Evolutionary conservation across 2,797 vertebrate genomes (phyloP).

Genomic region (Peromyscus aztecus): DNA sequence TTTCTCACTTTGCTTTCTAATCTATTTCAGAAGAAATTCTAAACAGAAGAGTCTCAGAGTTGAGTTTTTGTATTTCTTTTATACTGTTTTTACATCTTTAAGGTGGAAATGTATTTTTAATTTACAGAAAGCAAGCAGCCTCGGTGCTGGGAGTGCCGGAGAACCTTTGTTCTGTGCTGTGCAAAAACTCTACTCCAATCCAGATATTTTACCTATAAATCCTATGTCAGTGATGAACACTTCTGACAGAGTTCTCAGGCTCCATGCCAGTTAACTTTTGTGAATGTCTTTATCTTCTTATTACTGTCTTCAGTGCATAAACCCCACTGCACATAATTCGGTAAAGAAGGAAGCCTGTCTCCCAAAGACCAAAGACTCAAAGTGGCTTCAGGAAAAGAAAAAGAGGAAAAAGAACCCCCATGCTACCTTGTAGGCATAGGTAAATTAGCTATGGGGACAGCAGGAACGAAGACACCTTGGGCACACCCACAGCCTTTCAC

Average conservation of each 20-base stretch:
- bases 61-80: conserved; percentile 29
- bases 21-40: conserved; percentile 47
- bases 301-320: conserved; percentile 15
- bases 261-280: neutral
- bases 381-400: neutral
- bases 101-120: neutral
- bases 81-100: conserved; percentile 21
- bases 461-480: neutral
- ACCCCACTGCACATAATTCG: neutral
- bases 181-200: neutral
- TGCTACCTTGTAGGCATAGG: no score
- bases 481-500: fast-evolving
- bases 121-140: neutral
- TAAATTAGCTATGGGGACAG: neutral
- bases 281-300: conserved; percentile 13
- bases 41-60: neutral
- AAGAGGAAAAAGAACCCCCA: neutral
- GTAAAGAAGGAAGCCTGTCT: neutral
- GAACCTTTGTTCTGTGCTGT: neutral
- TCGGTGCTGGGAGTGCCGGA: neutral
- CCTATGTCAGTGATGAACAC: neutral
- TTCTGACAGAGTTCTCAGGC: neutral
- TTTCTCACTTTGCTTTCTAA: conserved; percentile 43
- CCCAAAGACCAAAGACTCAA: conserved; percentile 7
- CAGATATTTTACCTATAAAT: neutral